Base-by-base conservation (phyloP, 2,888 invertebrate genomes). In the Caenorhabditis angaria region DNA sequence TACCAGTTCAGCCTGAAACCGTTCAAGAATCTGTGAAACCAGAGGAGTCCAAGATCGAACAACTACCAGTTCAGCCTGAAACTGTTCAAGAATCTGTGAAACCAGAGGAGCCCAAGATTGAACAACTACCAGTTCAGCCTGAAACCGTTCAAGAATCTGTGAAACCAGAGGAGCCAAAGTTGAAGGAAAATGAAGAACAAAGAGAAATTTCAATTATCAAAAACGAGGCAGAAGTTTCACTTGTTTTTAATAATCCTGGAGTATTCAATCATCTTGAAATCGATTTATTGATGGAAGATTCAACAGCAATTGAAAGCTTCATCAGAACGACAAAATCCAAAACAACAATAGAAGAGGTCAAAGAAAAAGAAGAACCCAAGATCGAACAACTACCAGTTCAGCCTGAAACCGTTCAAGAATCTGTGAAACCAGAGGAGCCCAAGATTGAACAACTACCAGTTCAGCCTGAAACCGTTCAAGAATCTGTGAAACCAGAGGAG, bases 401-500 rank as follows among this genome's bases (percentile, higher is more conserved):
- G 32, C n/a, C 56, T 28, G 3, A 12, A 6, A 50, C 8, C 5
- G 50, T 50, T 22, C 8, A 50, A 22, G 22, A 55, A n/a, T n/a
- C n/a, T n/a, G n/a, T n/a, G 27, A 20, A 55, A 24, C 27, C 55
- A 55, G 29, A 12, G 0, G 24, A 27, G n/a, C 27, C 27, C 18
- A 27, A 27, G 28, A 22, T 25, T 29, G 55, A 20, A 18, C 8
- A 50, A n/a, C 5, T 12, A 28, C 48, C 47, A 57, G 28, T n/a
- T 12, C 28, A 57, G 32, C 28, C 28, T 3, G 20, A 5, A 0
- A 20, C 6, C 18, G 25, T 32, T 50, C 62, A 65, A 35, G 61
- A 62, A n/a, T n/a, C n/a, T n/a, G n/a, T n/a, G 47, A 35, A 65
- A 50, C 48, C 28, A 27, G 61, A 22, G 2, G 50, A 65, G 27